Evolutionary conservation across 2,113 vertebrate genomes (phyloP).

Genomic region (Oriolus oriolus): DNA sequence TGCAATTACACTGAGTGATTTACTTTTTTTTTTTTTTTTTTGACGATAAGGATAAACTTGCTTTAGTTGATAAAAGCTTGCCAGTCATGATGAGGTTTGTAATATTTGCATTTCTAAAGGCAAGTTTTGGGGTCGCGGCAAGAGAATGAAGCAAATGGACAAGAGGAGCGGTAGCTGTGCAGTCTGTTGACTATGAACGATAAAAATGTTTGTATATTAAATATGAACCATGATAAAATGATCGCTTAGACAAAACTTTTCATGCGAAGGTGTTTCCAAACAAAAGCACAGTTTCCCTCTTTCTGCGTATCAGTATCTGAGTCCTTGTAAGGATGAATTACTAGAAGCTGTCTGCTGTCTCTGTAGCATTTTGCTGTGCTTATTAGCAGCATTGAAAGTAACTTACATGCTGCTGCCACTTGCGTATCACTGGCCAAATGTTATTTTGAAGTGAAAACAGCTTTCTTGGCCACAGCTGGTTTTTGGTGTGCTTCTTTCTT

Average conservation of each 20-base stretch:
- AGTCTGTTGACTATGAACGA: background rate
- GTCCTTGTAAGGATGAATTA: background rate
- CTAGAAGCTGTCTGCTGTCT: background rate
- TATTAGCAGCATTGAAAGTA: background rate
- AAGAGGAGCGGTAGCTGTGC: background rate
- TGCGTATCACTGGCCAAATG: background rate
- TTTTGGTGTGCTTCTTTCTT: background rate
- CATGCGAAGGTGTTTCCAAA: background rate
- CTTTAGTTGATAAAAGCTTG: background rate
- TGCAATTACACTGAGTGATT: background rate
- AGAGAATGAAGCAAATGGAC: background rate
- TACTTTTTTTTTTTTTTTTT: background rate
- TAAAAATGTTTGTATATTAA: background rate
- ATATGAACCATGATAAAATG: background rate
- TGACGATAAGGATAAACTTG: background rate
- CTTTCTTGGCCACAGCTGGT: background rate
- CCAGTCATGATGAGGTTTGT: background rate
- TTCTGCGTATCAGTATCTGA: background rate
- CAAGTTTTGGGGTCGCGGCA: background rate
- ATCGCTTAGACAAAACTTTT: background rate
- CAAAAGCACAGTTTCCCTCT: background rate
- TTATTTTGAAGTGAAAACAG: background rate
- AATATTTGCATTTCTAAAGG: background rate
- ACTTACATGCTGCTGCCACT: background rate
- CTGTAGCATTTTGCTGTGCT: background rate